Evolutionary conservation across 2,888 invertebrate species (phyloP).

Genomic region (Dendrolimus pini): DNA sequence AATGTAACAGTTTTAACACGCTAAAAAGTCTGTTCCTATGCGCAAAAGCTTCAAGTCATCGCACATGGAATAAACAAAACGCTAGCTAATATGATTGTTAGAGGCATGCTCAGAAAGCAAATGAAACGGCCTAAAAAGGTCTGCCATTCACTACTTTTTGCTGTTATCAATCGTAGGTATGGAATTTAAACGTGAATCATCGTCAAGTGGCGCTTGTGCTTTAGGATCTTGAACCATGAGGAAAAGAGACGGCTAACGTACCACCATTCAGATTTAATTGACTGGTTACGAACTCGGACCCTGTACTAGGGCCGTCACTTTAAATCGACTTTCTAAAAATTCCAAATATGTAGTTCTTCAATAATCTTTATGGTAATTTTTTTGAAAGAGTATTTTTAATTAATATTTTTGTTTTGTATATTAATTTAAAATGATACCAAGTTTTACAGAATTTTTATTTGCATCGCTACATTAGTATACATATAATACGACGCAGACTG

Average conservation of each 20-base stretch:
- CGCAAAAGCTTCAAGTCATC: constrained; percentile 13
- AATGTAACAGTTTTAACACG: background rate
- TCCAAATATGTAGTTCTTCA: constrained; percentile 50
- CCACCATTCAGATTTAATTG: constrained; percentile 72
- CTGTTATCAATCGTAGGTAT: constrained; percentile 71
- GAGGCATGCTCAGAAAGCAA: constrained; percentile 46
- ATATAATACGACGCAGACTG: background rate
- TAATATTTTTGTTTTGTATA: background rate
- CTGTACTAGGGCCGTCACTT: constrained; percentile 66
- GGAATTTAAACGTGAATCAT: constrained; percentile 72
- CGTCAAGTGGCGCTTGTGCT: constrained; percentile 70
- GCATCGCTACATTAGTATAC: background rate
- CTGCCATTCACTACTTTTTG: constrained; percentile 64
- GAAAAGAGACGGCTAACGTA: constrained; percentile 59
- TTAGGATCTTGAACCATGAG: constrained; percentile 53
- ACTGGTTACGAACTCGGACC: constrained; percentile 71
- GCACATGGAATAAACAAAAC: constrained; percentile 42
- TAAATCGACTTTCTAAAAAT: constrained; percentile 71
- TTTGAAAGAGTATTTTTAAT: constrained; percentile 28
- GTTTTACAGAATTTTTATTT: background rate
- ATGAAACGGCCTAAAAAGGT: constrained; percentile 57
- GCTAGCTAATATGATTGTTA: constrained; percentile 35
- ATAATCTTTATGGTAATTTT: constrained; percentile 39
- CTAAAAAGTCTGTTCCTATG: constrained; percentile 8
- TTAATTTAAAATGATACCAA: background rate